Conservation (phyloP, 1,140 invertebrate species). For the Cydia pomonella region DNA sequence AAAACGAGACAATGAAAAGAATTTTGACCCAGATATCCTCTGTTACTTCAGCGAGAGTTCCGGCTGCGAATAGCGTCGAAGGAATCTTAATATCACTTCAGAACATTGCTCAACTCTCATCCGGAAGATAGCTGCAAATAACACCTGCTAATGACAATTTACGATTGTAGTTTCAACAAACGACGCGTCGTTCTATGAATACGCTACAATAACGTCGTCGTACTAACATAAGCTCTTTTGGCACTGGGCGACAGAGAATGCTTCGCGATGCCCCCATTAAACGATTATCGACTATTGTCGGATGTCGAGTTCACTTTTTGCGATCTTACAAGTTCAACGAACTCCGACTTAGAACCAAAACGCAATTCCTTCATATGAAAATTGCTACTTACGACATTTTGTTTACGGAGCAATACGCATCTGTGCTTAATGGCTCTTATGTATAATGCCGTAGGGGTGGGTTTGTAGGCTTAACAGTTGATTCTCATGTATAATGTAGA, state of each 20-base stretch:
- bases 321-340: neutral
- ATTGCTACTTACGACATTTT: neutral
- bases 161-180: neutral
- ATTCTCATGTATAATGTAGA: neutral
- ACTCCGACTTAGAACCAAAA: neutral
- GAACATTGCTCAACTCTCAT: neutral
- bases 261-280: conserved; percentile 22
- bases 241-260: neutral
- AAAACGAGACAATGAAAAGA: too few relatives aligned
- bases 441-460: neutral
- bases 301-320: conserved; percentile 11
- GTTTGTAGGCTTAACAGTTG: neutral
- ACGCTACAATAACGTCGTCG: neutral
- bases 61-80: neutral
- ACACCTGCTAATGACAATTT: conserved; percentile 6
- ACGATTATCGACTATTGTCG: conserved; percentile 25
- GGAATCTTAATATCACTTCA: neutral
- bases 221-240: neutral
- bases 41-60: too few relatives aligned
- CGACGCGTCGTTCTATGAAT: conserved; percentile 4
- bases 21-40: too few relatives aligned
- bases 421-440: neutral
- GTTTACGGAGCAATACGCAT: neutral
- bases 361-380: neutral
- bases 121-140: conserved; percentile 14